Evolutionary conservation across 30 jellyfish, hydroid and myxozoan genomes (phyloP).

Genomic region (Chironex yamaguchii): DNA sequence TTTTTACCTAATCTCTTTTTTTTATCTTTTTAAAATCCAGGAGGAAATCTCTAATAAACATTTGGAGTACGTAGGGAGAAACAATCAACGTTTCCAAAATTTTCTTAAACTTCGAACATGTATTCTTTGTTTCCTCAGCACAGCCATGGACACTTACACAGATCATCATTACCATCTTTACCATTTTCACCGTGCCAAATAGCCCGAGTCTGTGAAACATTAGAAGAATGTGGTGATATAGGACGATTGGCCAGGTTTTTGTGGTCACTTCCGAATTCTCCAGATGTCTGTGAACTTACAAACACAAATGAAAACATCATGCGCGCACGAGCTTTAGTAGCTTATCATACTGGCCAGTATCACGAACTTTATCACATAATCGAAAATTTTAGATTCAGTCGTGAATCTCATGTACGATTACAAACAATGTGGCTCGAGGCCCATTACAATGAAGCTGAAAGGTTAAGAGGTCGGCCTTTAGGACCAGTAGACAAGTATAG

Average conservation of each 20-base stretch:
- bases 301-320: conserved; percentile 81
- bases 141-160: conserved; percentile 65
- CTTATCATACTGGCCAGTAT: conserved; percentile 86
- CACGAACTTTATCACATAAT: conserved; percentile 89
- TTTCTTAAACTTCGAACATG: too few relatives aligned
- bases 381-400: conserved; percentile 85
- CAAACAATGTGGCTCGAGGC: conserved; percentile 99
- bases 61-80: too few relatives aligned
- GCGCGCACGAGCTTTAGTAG: conserved; percentile 92
- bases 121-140: conserved; percentile 63
- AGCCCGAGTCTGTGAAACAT: conserved; percentile 92
- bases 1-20: too few relatives aligned
- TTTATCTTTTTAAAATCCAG: too few relatives aligned
- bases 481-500: conserved; percentile 99
- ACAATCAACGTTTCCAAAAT: too few relatives aligned
- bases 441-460: conserved; percentile 93
- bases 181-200: conserved; percentile 92
- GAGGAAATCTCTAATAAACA: too few relatives aligned
- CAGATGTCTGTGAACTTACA: conserved; percentile 79
- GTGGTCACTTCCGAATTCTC: conserved; percentile 90
- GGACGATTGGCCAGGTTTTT: conserved; percentile 90
- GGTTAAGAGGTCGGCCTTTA: conserved; percentile 87
- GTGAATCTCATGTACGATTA: conserved; percentile 84
- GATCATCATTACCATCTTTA: conserved; percentile 70
- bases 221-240: conserved; percentile 95